phyloP scores from a whole-genome alignment of 2,888 invertebrate genomes.

The Hirtodrosophila confusa region DNA sequence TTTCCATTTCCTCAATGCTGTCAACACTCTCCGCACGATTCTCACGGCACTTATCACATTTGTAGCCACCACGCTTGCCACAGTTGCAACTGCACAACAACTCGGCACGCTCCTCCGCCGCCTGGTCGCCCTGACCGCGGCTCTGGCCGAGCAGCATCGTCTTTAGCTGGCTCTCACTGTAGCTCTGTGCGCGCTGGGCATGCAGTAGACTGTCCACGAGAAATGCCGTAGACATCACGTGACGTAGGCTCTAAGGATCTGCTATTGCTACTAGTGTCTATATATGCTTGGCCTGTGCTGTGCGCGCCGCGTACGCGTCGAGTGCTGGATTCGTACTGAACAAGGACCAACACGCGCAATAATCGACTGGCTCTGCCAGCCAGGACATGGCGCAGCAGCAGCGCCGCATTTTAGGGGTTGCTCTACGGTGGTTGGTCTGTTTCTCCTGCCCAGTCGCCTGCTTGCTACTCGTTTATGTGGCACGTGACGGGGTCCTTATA shows the following conservation, averaged over 20 bases:
- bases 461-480: conserved; percentile 54
- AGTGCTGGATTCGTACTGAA: conserved; percentile 77
- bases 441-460: conserved; percentile 81
- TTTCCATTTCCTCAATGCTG: conserved; percentile 78
- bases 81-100: conserved; percentile 59
- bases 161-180: conserved; percentile 74
- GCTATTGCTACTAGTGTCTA: conserved; percentile 8
- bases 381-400: conserved; percentile 27
- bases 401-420: conserved; percentile 75
- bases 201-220: conserved; percentile 83
- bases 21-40: conserved; percentile 74
- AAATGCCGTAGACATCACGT: conserved; percentile 83
- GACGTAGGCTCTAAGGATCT: conserved; percentile 7
- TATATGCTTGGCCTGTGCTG: conserved; percentile 39
- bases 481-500: conserved; percentile 61
- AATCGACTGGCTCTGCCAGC: conserved; percentile 17
- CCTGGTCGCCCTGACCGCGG: conserved; percentile 58
- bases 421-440: conserved; percentile 83
- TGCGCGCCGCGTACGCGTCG: conserved; percentile 71
- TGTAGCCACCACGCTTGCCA: conserved; percentile 69
- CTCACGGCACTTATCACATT: conserved; percentile 75
- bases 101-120: conserved; percentile 35
- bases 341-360: conserved; percentile 15
- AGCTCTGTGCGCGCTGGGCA: conserved; percentile 75
- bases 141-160: conserved; percentile 71